phyloP scores from a whole-genome alignment of 2,797 vertebrate species.

The Pangasius macronema region DNA sequence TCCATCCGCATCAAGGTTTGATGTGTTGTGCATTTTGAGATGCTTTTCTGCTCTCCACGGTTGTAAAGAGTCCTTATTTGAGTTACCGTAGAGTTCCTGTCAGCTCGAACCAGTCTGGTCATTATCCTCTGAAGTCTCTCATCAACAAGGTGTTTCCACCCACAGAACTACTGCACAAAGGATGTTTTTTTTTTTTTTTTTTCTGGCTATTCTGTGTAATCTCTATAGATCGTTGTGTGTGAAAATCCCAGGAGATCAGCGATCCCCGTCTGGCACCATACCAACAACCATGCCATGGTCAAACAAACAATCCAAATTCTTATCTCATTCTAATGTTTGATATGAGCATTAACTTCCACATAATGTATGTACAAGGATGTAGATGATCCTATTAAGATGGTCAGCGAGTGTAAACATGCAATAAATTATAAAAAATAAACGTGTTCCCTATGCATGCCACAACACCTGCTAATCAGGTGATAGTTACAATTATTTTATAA shows the following conservation, averaged over 20 bases:
- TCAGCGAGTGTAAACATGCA: neutral
- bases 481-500: neutral
- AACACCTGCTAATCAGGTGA: neutral
- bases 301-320: neutral
- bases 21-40: neutral
- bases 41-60: neutral
- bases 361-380: neutral
- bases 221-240: neutral
- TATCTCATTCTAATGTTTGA: no score
- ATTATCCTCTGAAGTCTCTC: neutral
- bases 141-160: neutral
- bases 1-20: neutral
- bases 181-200: neutral
- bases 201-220: neutral
- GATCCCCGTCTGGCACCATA: neutral
- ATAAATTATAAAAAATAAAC: neutral
- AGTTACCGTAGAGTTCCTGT: neutral
- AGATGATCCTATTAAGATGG: neutral
- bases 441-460: neutral
- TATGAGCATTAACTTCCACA: neutral
- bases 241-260: neutral
- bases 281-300: no score
- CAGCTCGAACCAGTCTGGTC: neutral
- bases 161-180: neutral
- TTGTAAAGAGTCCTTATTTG: neutral